phyloP scores from a whole-genome alignment of 2,797 vertebrate species.

The Harpagifer antarcticus region DNA sequence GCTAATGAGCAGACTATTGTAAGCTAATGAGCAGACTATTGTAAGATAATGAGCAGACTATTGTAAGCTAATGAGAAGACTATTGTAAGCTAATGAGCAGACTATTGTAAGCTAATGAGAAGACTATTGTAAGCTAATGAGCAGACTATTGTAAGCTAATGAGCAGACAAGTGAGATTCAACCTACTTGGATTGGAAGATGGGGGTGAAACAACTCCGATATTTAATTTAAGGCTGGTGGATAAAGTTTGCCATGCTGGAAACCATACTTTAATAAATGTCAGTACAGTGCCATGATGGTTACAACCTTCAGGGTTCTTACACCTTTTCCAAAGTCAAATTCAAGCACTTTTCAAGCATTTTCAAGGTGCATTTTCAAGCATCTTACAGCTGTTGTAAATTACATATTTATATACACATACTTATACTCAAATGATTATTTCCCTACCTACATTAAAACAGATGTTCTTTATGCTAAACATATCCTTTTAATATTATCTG shows the following conservation, averaged over 20 bases:
- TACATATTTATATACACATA: too few species aligned
- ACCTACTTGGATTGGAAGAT: conserved; percentile 1
- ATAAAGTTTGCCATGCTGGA: conserved; percentile 1
- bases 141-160: background rate
- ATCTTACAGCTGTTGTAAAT: too few species aligned
- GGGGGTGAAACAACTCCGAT: background rate
- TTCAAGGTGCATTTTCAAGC: too few species aligned
- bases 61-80: too few species aligned
- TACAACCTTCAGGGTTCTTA: background rate
- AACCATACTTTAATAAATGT: background rate
- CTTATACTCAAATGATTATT: too few species aligned
- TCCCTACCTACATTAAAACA: too few species aligned
- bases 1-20: background rate
- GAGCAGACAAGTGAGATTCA: background rate
- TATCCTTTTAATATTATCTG: background rate
- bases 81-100: too few species aligned
- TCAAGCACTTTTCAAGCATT: too few species aligned
- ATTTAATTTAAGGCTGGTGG: background rate
- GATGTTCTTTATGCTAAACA: too few species aligned
- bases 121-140: background rate
- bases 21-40: background rate
- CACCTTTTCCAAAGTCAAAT: too few species aligned
- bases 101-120: background rate
- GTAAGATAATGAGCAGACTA: too few species aligned
- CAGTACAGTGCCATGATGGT: background rate